Conservation (phyloP, 92 coral and sea anemone species). For the Anthopleura xanthogrammica region DNA sequence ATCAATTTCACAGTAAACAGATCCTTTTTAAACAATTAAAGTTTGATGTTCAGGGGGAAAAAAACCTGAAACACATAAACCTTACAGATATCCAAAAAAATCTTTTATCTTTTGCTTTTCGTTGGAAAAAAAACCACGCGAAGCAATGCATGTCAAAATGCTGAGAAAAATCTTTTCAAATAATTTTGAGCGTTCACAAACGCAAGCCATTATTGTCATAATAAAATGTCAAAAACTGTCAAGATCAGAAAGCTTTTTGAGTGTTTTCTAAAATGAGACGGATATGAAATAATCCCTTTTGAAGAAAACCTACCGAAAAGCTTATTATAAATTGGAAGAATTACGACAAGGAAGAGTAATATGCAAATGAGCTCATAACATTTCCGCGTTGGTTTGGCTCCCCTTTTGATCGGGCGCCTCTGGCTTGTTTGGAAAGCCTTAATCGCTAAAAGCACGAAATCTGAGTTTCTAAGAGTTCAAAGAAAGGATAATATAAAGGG, state of each 20-base stretch:
- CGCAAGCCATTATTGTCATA: neutral
- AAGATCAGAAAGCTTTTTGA: neutral
- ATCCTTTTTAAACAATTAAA: neutral
- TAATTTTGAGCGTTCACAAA: neutral
- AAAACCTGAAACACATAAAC: no score
- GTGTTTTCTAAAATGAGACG: neutral
- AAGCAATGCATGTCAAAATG: neutral
- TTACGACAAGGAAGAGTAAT: no score
- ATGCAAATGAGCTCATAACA: neutral
- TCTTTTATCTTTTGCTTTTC: neutral
- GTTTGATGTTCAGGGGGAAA: neutral
- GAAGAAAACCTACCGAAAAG: neutral
- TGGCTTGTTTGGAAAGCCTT: neutral
- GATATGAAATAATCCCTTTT: neutral
- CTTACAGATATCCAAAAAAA: neutral
- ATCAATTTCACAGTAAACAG: neutral
- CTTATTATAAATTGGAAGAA: no score
- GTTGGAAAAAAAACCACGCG: no score
- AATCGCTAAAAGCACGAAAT: neutral
- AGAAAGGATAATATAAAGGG: neutral
- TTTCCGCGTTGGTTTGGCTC: neutral
- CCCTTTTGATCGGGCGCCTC: neutral
- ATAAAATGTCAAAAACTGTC: neutral
- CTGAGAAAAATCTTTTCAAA: neutral
- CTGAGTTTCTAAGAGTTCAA: neutral